A percentile compares a stretch with the other conserved stretches of the same genome.
Conservation (phyloP, 2,797 vertebrate species). For the Semotilus atromaculatus region DNA sequence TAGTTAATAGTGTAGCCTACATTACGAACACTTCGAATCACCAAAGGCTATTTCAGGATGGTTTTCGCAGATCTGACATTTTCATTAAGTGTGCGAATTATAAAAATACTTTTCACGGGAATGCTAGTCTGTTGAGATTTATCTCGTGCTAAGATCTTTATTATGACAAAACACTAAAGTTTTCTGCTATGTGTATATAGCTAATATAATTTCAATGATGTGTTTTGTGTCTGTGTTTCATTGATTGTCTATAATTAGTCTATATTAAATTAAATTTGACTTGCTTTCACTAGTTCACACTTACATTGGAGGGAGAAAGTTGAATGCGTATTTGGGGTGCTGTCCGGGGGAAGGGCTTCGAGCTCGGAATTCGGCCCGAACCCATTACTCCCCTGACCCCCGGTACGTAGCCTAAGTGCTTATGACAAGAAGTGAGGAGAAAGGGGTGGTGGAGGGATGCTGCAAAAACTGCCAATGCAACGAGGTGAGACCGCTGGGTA, state of each 20-base stretch:
- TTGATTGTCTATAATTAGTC: not conserved
- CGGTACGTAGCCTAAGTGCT: too few relatives aligned
- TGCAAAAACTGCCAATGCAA: too few relatives aligned
- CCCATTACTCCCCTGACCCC: too few relatives aligned
- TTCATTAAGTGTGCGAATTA: not conserved
- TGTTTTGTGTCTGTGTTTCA: not conserved
- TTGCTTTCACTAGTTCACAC: too few relatives aligned
- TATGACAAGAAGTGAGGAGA: too few relatives aligned
- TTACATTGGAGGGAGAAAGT: too few relatives aligned
- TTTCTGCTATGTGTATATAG: not conserved
- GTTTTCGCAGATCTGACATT: not conserved
- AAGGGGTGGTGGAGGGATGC: too few relatives aligned
- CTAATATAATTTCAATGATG: not conserved
- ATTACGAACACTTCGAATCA: not conserved
- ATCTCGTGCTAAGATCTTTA: not conserved
- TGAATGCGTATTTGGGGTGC: too few relatives aligned
- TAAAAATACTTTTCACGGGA: not conserved
- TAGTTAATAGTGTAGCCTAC: not conserved
- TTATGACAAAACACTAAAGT: too few relatives aligned
- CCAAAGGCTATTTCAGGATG: not conserved
- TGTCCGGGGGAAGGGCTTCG: too few relatives aligned
- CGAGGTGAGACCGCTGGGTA: too few relatives aligned
- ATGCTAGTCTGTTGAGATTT: not conserved
- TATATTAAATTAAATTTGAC: not conserved
- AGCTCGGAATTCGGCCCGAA: too few relatives aligned